Base-by-base conservation (phyloP, 2,113 vertebrate genomes). In the Tapirus terrestris region DNA sequence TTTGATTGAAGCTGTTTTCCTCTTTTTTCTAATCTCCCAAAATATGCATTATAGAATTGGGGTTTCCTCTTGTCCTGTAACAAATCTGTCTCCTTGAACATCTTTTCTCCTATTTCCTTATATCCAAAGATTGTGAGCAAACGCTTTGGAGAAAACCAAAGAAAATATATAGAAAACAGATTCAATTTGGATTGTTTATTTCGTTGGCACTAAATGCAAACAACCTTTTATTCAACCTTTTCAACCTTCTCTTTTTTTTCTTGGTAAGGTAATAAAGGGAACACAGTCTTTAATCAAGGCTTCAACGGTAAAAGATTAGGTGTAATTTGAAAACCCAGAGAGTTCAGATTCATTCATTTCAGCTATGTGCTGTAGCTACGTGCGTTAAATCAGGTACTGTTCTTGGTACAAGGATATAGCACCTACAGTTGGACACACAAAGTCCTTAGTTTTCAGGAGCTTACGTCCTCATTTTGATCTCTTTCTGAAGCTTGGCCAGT, bases 71-170 rank as follows among this genome's bases (percentile, higher is more conserved):
- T 39, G 3, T 72, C 72, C 43, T 85, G 0, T 58, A 65, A 43
- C n/a, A 95, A 25, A 43, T 63, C 31, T 94, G 14, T 58, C 39
- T 77, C 61, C 39, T 56, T 56, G 27, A 90, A 27, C 36, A 16
- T 31, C 43, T 60, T 48, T 65, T 89, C 51, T 93, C 36, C 31
- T n/a, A 2, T 83, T 95, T 94, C 61, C 60, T 83, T 10, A 96
- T 83, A 25, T 39, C 93, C 68, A 79, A 63, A 93, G 65, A 82
- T 91, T 87, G 91, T 33, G 20, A 70, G 43, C 61, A 84, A 84
- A 88, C 31, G 60, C 7, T 83, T 96, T 76, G 48, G 79, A 95
- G 90, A 93, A 95, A 96, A 91, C 43, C 48, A 86, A 72, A 96
- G 67, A 82, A 90, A 90, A 63, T 56, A 43, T 48, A 65, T 39